Base-by-base conservation (phyloP, 2,113 vertebrate species). In the Semicossyphus pulcher region DNA sequence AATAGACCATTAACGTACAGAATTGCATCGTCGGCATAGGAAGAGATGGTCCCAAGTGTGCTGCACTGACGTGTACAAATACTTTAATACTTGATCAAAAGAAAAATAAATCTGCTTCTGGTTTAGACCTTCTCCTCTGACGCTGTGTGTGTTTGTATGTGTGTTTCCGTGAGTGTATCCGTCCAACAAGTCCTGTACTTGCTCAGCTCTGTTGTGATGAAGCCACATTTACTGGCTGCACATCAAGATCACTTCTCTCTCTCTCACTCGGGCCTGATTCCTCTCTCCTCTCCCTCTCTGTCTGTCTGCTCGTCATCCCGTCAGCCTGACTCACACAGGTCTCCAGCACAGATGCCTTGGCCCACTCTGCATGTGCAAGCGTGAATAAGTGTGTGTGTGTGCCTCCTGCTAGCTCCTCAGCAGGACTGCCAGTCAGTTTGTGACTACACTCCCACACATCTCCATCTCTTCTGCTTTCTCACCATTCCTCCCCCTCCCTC, bases 281-380 rank as follows among this genome's bases (percentile, higher is more conserved):
- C 66, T 80, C 62, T 58, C 73, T 18, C 16, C 57, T 60, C 61
- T 54, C 21, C 48, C 49, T 83, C 69, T 47, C 73, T 42, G 65
- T 77, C 59, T 72, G 71, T 52, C 59, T 79, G 79, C 77, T 80
- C 58, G 37, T 83, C 88, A 69, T 76, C 59, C 60, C 52, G 39
- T 85, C 83, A 23, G 85, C 67, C 81, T 85, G 83, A 88, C 84
- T 90, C 82, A 63, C 63, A 69, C 67, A 72, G 81, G 89, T 86
- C 84, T 81, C 56, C 72, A 8, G 78, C 87, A 74, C 88, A 89
- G 88, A 86, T 84, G 86, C 85, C 86, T 81, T 85, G 80, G 85
- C 83, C 73, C 64, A 31, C 63, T 74, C 59, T 65, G 70, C 69
- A 42, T 80, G 84, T 80, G 84, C 68, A 59, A 25, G 77, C 6